phyloP scores from a whole-genome alignment of 2,113 vertebrate genomes.

The Aptenodytes patagonicus region DNA sequence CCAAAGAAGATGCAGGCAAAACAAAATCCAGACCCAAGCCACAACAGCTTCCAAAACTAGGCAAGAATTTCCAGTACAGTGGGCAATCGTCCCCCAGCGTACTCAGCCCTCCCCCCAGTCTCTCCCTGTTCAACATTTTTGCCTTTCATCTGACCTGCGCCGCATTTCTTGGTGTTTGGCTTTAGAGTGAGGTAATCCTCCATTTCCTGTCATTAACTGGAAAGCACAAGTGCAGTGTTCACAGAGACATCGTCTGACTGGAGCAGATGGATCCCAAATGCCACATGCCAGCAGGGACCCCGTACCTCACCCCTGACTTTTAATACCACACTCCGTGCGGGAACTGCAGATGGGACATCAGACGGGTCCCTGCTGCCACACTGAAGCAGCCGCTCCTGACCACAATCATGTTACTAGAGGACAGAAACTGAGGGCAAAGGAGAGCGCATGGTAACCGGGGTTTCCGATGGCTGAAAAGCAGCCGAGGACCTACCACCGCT shows the following conservation, averaged over 20 bases:
- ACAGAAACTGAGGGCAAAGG: neutral
- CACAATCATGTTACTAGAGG: fast-evolving
- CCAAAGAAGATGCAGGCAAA: neutral
- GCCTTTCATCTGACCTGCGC: slow-evolving; percentile 10
- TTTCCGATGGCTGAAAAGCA: neutral
- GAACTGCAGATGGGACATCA: neutral
- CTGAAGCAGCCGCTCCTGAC: neutral
- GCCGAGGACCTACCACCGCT: neutral
- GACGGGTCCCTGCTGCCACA: neutral
- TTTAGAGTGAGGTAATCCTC: slow-evolving; percentile 68
- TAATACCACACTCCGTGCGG: fast-evolving
- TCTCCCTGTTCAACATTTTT: neutral
- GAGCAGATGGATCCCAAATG: neutral
- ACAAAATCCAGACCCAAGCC: slow-evolving; percentile 3
- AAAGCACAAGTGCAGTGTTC: neutral
- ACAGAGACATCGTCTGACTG: neutral
- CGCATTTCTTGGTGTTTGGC: neutral
- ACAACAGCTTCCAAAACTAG: neutral
- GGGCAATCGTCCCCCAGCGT: neutral
- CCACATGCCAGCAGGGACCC: neutral
- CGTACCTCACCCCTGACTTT: neutral
- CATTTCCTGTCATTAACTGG: slow-evolving; percentile 76
- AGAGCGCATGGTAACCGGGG: neutral
- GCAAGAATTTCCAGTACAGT: neutral
- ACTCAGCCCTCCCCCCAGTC: neutral